phyloP scores from a whole-genome alignment of 1,140 invertebrate species.

The Drosophila bipectinata region DNA sequence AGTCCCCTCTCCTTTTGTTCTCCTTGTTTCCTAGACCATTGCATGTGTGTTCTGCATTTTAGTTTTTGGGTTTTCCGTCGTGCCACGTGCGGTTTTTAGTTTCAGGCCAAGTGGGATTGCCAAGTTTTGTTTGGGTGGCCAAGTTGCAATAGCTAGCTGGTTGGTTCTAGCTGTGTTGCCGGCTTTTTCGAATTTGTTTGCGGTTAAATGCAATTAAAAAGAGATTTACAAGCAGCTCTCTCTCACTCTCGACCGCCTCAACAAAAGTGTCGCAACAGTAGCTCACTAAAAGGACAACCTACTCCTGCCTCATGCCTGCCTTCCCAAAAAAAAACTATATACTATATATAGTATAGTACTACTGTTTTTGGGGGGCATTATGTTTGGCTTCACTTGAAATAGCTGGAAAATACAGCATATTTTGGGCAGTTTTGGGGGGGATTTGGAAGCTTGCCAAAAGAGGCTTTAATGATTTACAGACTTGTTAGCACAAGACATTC shows the following conservation, averaged over 20 bases:
- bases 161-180: slow-evolving; percentile 25
- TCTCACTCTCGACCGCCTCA: not conserved
- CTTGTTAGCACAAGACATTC: not conserved
- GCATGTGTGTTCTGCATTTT: slow-evolving; percentile 48
- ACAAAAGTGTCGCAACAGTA: slow-evolving; percentile 50
- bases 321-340: slow-evolving; percentile 3
- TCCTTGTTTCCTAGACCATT: too few relatives aligned
- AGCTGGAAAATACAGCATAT: slow-evolving; percentile 24
- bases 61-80: slow-evolving; percentile 62
- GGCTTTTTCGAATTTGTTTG: slow-evolving; percentile 71
- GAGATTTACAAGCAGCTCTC: slow-evolving; percentile 72
- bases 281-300: slow-evolving; percentile 7
- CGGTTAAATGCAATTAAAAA: slow-evolving; percentile 79
- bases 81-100: slow-evolving; percentile 64
- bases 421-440: not conserved
- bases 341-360: not conserved
- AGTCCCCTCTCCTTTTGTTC: not conserved
- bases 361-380: slow-evolving; percentile 28
- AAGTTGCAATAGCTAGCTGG: slow-evolving; percentile 2
- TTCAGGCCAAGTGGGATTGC: slow-evolving; percentile 17
- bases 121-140: slow-evolving; percentile 8
- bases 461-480: not conserved
- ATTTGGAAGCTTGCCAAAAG: slow-evolving; percentile 5
- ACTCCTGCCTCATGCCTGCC: not conserved
- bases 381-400: slow-evolving; percentile 39